phyloP scores from a whole-genome alignment of 2,797 vertebrate species.

The Spheniscus humboldti region DNA sequence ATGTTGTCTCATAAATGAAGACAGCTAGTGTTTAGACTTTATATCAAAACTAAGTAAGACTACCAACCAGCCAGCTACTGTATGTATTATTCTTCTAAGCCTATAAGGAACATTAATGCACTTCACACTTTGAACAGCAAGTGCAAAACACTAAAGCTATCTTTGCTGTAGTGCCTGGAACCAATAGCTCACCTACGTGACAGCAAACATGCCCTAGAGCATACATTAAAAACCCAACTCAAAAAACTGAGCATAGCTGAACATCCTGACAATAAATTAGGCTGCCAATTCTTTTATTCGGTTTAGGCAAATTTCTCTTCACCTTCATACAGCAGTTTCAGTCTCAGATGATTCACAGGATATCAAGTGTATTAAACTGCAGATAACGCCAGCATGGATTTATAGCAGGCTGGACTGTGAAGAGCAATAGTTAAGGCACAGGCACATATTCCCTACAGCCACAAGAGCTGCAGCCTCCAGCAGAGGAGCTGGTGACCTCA shows the following conservation, averaged over 20 bases:
- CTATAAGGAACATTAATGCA: background rate
- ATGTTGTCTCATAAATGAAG: background rate
- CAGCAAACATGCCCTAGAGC: background rate
- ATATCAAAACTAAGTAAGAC: background rate
- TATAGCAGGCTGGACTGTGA: background rate
- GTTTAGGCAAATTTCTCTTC: background rate
- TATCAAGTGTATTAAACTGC: background rate
- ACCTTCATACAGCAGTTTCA: background rate
- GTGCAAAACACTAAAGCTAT: background rate
- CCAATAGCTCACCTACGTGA: background rate
- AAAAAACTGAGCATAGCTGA: background rate
- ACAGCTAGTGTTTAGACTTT: background rate
- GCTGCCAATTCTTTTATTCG: background rate
- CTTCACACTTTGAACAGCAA: background rate
- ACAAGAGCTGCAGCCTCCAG: background rate
- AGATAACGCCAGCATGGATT: background rate
- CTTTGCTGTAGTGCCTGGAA: background rate
- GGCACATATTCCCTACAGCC: background rate
- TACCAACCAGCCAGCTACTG: background rate
- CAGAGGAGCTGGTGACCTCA: background rate
- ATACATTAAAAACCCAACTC: background rate
- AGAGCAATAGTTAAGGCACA: background rate
- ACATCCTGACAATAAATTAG: background rate
- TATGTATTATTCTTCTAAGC: background rate
- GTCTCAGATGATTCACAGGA: background rate